These are phyloP conservation scores for Ctenoplectra terminalis DNA, from an alignment of 1,140 invertebrate species.

Conservation along the genomic window DNA sequence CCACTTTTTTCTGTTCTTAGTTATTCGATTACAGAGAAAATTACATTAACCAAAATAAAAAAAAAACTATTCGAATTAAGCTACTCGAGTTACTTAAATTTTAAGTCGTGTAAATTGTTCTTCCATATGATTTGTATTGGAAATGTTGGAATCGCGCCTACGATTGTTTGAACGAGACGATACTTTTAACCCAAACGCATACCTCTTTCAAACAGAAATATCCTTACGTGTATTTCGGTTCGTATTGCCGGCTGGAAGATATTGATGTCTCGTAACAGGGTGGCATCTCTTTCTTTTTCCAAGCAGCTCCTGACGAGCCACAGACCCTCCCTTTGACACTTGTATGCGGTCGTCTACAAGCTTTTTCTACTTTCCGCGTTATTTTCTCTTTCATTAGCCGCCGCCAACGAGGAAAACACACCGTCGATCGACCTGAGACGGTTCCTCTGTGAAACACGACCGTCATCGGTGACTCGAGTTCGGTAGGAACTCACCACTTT, in stretches of 20 bases:
- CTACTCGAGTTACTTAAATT: not conserved
- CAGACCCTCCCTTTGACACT: constrained; percentile 62
- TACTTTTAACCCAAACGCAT: constrained; percentile 25
- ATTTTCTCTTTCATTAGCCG: constrained; percentile 61
- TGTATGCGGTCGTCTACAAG: constrained; percentile 8
- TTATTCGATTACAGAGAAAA: too few relatives aligned
- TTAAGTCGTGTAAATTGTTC: not conserved
- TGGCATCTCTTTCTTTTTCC: constrained; percentile 30
- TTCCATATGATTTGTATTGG: not conserved
- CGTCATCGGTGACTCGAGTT: not conserved
- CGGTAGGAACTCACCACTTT: not conserved
- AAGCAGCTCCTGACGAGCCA: constrained; percentile 47
- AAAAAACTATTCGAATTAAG: not conserved
- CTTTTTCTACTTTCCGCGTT: constrained; percentile 36
- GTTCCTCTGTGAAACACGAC: not conserved
- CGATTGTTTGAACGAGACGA: not conserved
- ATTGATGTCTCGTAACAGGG: constrained; percentile 57
- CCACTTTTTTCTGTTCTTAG: too few relatives aligned
- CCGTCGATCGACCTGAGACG: constrained; percentile 6
- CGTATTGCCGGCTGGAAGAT: constrained; percentile 55
- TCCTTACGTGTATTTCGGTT: constrained; percentile 49
- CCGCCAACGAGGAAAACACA: constrained; percentile 11
- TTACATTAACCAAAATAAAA: not conserved
- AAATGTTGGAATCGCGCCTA: too few relatives aligned
- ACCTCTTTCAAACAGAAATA: constrained; percentile 52